phyloP scores from a whole-genome alignment of 2,113 vertebrate genomes.

The Sitta europaea region DNA sequence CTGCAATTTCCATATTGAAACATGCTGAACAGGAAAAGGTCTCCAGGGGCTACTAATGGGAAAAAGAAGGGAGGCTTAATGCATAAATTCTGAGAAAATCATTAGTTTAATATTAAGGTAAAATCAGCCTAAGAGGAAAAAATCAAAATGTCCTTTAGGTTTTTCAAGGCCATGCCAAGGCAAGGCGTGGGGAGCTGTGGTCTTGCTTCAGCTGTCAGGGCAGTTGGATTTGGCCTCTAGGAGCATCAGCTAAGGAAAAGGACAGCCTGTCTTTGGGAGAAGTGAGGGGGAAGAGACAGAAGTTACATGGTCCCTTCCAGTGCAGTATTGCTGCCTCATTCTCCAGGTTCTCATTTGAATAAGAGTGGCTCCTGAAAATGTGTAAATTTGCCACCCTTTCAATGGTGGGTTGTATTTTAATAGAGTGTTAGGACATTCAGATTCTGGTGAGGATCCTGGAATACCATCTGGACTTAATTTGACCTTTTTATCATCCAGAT shows the following conservation, averaged over 20 bases:
- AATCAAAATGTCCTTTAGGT: background rate
- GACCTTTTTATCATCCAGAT: background rate
- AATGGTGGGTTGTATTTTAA: background rate
- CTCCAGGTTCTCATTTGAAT: background rate
- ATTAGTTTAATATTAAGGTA: background rate
- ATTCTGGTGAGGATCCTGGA: background rate
- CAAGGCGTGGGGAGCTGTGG: fast-evolving
- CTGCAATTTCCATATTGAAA: background rate
- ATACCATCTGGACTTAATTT: background rate
- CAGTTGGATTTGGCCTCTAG: background rate
- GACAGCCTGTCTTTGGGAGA: background rate
- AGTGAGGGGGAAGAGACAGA: background rate
- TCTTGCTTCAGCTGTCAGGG: background rate
- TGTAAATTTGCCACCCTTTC: background rate
- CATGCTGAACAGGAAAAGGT: background rate
- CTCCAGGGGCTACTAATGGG: background rate
- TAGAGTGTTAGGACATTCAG: background rate
- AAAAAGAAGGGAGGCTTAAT: background rate
- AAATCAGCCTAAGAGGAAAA: background rate
- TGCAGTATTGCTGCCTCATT: background rate
- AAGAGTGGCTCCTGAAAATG: background rate
- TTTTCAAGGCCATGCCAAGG: background rate
- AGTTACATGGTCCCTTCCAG: background rate
- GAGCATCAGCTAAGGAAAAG: background rate
- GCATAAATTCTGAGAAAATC: background rate